Percentiles rank a stretch among this genome's conserved stretches.
Evolutionary conservation across 2,113 vertebrate genomes (phyloP).

Genomic region (Ranitomeya imitator): DNA sequence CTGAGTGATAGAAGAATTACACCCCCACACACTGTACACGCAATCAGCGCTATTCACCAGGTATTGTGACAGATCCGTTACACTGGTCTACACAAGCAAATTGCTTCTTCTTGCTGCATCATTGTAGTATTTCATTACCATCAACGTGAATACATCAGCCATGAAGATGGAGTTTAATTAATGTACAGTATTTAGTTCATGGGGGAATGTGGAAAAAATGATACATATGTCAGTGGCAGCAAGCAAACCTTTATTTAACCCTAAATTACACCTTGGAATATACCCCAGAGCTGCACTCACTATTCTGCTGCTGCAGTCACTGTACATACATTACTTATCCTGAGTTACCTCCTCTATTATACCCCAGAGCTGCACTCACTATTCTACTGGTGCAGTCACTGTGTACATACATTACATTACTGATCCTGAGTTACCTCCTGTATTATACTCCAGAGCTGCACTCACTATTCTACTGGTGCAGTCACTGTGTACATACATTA

Average conservation of each 20-base stretch:
- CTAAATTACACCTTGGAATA: neutral
- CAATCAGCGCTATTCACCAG: conserved; percentile 20
- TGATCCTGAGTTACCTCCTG: too few relatives aligned
- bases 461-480: too few relatives aligned
- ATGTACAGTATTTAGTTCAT: neutral
- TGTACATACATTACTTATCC: neutral
- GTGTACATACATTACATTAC: too few relatives aligned
- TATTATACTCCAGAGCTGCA: too few relatives aligned
- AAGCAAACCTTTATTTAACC: neutral
- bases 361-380: neutral
- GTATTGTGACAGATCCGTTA: conserved; percentile 16
- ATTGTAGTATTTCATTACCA: conserved; percentile 11
- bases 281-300: neutral
- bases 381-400: too few relatives aligned
- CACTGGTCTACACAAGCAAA: conserved; percentile 14
- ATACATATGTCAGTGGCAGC: neutral
- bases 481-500: too few relatives aligned
- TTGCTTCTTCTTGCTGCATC: conserved; percentile 8
- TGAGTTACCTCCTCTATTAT: neutral
- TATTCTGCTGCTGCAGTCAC: neutral
- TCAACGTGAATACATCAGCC: conserved; percentile 1
- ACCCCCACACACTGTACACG: neutral
- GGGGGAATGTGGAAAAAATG: neutral
- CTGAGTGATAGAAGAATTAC: neutral
- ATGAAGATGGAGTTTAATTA: neutral